A percentile compares a stretch with the other conserved stretches of the same genome.
These are phyloP conservation scores for Nomada fucata DNA, from an alignment of 2,888 invertebrate genomes.

Conservation along the genomic window DNA sequence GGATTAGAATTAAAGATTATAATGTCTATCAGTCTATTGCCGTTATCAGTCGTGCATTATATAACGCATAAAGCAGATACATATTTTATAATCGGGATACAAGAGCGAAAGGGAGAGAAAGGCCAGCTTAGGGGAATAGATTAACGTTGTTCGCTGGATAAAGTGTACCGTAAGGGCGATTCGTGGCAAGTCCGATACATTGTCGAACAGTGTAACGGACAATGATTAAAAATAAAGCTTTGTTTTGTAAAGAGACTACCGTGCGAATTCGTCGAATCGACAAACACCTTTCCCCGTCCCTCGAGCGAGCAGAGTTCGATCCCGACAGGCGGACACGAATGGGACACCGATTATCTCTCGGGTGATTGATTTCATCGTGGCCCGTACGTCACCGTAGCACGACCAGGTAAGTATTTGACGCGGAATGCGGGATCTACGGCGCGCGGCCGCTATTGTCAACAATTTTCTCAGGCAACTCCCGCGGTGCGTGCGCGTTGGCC, in stretches of 20 bases:
- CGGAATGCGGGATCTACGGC: constrained; percentile 51
- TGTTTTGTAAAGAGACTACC: constrained; percentile 69
- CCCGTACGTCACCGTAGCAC: constrained; percentile 58
- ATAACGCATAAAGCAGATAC: constrained; percentile 48
- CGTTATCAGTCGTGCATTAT: constrained; percentile 46
- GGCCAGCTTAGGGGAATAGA: constrained; percentile 58
- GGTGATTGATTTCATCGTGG: constrained; percentile 34
- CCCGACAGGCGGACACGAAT: neutral
- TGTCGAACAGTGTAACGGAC: constrained; percentile 68
- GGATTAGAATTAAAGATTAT: constrained; percentile 33
- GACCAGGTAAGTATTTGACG: constrained; percentile 47
- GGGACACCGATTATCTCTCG: constrained; percentile 11
- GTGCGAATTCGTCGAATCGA: neutral
- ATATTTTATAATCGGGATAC: constrained; percentile 65
- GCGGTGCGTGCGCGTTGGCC: constrained; percentile 50
- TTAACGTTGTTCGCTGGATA: constrained; percentile 69
- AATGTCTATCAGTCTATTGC: constrained; percentile 52
- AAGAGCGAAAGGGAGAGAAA: constrained; percentile 17
- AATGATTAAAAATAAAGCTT: constrained; percentile 72
- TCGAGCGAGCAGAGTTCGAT: neutral
- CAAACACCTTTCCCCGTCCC: no score
- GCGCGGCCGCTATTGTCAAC: constrained; percentile 54
- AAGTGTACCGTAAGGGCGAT: constrained; percentile 72
- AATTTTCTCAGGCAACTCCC: constrained; percentile 58
- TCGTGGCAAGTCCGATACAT: constrained; percentile 56